These are phyloP conservation scores for Caenorhabditis doughertyi DNA, from an alignment of 2,888 invertebrate genomes.

Conservation along the genomic window DNA sequence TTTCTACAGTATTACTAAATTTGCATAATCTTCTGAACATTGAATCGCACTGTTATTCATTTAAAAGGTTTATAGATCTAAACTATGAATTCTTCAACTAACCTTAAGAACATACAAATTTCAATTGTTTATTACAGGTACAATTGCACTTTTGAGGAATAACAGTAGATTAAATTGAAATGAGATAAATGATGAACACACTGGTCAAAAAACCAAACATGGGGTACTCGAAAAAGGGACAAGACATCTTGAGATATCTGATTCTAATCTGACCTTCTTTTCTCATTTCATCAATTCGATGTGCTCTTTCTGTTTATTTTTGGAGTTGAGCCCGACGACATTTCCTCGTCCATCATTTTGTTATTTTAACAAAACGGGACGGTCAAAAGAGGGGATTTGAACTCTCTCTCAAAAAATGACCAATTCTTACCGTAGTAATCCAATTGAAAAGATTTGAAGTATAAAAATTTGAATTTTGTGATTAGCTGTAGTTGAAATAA, in stretches of 20 bases:
- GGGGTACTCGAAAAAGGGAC: slow-evolving; percentile 38
- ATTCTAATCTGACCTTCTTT: slow-evolving; percentile 35
- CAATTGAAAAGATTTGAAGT: slow-evolving; percentile 31
- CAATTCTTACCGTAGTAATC: slow-evolving; percentile 40
- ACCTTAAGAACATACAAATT: slow-evolving; percentile 58
- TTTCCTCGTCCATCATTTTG: slow-evolving; percentile 23
- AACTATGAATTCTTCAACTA: too few relatives aligned
- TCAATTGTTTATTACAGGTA: not conserved
- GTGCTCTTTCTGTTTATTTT: slow-evolving; percentile 38
- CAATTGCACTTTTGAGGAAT: slow-evolving; percentile 14
- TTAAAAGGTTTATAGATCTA: too few relatives aligned
- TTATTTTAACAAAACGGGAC: slow-evolving; percentile 21
- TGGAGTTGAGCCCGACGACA: slow-evolving; percentile 4
- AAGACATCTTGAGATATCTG: slow-evolving; percentile 47
- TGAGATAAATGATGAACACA: slow-evolving; percentile 21
- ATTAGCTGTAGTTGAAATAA: slow-evolving; percentile 47
- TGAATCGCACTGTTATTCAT: not conserved
- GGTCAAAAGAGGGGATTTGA: slow-evolving; percentile 19
- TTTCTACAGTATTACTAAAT: not conserved
- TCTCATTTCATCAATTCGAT: slow-evolving; percentile 24
- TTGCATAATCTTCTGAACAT: slow-evolving; percentile 33
- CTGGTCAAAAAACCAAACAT: slow-evolving; percentile 43
- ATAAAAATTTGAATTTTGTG: slow-evolving; percentile 43
- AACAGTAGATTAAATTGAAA: slow-evolving; percentile 13
- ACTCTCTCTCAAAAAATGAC: slow-evolving; percentile 32